Conservation (phyloP, 1,140 invertebrate genomes). For the Xylocopa sonorina region DNA sequence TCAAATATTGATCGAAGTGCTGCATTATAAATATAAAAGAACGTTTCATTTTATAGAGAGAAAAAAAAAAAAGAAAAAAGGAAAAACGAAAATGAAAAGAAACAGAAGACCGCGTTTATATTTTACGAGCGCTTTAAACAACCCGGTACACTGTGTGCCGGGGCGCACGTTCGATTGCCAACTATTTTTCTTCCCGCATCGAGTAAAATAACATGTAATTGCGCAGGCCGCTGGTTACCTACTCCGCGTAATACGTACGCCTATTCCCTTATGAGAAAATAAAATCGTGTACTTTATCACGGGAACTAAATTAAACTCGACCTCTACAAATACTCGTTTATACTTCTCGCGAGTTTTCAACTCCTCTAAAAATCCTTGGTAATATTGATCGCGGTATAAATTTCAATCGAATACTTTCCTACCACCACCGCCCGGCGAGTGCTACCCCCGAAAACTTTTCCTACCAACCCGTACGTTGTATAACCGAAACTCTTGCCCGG, state of each 20-base stretch:
- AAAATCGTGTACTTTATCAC: conserved; percentile 28
- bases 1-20: not conserved
- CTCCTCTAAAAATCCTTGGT: conserved; percentile 22
- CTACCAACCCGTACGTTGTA: conserved; percentile 28
- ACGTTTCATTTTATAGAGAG: conserved; percentile 2
- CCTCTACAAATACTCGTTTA: conserved; percentile 12
- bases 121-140: conserved; percentile 16
- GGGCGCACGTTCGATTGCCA: not conserved
- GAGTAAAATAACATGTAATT: conserved; percentile 23
- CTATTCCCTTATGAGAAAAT: conserved; percentile 23
- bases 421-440: not conserved
- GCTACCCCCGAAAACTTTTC: not conserved
- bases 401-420: conserved; percentile 39
- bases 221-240: not conserved
- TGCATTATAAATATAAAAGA: not conserved
- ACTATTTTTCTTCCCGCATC: not conserved
- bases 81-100: no score
- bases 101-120: not conserved
- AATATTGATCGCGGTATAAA: conserved; percentile 42
- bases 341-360: conserved; percentile 1
- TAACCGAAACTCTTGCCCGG: not conserved
- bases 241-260: no score
- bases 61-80: no score
- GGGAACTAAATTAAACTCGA: conserved; percentile 33
- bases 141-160: not conserved